These are phyloP conservation scores for Boulengeromyrus knoepffleri DNA, from an alignment of 2,113 vertebrate species.

Conservation along the genomic window DNA sequence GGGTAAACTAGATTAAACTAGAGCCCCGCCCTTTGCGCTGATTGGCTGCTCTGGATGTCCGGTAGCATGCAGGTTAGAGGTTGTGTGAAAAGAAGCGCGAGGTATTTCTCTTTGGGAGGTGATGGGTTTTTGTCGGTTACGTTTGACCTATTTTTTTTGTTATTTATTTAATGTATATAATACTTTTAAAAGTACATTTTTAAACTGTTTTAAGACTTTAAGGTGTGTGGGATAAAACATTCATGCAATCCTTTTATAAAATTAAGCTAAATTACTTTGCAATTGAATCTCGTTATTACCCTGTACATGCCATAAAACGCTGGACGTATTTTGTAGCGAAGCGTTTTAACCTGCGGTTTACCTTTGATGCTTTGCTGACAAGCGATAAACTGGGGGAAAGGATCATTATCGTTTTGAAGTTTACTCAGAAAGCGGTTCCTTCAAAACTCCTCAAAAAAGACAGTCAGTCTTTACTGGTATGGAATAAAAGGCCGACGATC, in stretches of 20 bases:
- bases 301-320: not conserved
- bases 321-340: not conserved
- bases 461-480: not conserved
- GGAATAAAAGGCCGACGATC: not conserved
- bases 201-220: not conserved
- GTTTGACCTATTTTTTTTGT: not conserved
- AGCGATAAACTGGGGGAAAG: not conserved
- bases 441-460: not conserved
- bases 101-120: slow-evolving; percentile 8
- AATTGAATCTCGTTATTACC: not conserved
- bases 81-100: slow-evolving; percentile 33
- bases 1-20: slow-evolving; percentile 7
- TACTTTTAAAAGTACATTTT: not conserved
- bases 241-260: not conserved
- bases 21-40: slow-evolving; percentile 8
- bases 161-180: not conserved
- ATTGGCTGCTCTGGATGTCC: slow-evolving; percentile 33
- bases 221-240: not conserved
- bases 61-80: slow-evolving; percentile 30
- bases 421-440: not conserved
- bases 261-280: not conserved
- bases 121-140: not conserved
- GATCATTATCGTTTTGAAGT: not conserved
- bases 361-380: not conserved
- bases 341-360: not conserved